Evolutionary conservation across 2,888 invertebrate species (phyloP).

Genomic region (Apantesis nais): DNA sequence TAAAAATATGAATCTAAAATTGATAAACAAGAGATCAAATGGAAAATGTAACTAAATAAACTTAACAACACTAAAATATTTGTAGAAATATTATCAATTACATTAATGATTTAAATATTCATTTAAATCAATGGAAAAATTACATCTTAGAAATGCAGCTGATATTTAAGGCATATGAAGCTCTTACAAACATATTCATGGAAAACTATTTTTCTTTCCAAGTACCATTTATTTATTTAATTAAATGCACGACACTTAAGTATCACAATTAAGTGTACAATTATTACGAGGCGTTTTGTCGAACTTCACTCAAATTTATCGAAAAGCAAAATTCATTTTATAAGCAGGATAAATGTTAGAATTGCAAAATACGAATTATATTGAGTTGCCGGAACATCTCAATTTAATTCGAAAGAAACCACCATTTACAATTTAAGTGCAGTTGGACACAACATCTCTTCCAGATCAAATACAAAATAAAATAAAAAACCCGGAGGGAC

Average conservation of each 20-base stretch:
- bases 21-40: constrained; percentile 82
- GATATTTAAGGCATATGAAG: constrained; percentile 42
- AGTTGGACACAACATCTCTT: constrained; percentile 84
- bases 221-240: constrained; percentile 27
- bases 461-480: constrained; percentile 59
- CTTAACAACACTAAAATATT: constrained; percentile 74
- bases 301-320: constrained; percentile 82
- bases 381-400: constrained; percentile 47
- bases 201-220: constrained; percentile 38
- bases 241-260: constrained; percentile 42
- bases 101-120: constrained; percentile 31
- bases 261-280: constrained; percentile 32
- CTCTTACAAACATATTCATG: constrained; percentile 48
- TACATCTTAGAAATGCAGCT: constrained; percentile 36
- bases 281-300: constrained; percentile 73
- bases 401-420: constrained; percentile 66
- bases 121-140: constrained; percentile 43
- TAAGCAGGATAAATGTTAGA: constrained; percentile 65
- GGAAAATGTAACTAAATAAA: constrained; percentile 77
- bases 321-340: constrained; percentile 70
- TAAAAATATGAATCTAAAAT: constrained; percentile 71
- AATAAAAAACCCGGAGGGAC: constrained; percentile 65
- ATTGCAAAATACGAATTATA: constrained; percentile 59
- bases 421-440: constrained; percentile 84
- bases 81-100: constrained; percentile 35